Conservation (phyloP, 2,113 vertebrate species). For the Ramphastos sulfuratus region DNA sequence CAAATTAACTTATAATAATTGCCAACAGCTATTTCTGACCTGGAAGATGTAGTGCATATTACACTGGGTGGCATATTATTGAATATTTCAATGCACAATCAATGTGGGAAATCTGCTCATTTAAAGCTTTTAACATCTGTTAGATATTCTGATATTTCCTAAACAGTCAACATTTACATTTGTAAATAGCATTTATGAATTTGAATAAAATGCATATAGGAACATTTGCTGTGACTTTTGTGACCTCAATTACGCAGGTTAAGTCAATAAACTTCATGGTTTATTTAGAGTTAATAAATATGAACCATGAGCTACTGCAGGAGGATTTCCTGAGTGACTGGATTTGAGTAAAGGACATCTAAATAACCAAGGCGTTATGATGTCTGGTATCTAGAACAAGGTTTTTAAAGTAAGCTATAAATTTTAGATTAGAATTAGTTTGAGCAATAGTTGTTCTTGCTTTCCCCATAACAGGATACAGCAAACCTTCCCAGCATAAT, state of each 20-base stretch:
- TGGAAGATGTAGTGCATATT: not conserved
- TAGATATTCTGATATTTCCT: not conserved
- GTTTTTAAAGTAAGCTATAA: not conserved
- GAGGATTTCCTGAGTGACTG: not conserved
- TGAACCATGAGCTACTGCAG: not conserved
- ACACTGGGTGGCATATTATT: not conserved
- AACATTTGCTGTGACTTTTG: not conserved
- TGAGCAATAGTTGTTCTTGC: not conserved
- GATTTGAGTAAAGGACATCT: not conserved
- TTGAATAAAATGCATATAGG: slow-evolving; percentile 33
- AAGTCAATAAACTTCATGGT: not conserved
- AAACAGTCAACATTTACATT: not conserved
- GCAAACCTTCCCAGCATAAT: not conserved
- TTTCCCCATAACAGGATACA: not conserved
- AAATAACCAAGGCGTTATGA: not conserved
- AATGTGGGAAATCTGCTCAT: not conserved
- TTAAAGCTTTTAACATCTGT: not conserved
- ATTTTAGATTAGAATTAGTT: not conserved
- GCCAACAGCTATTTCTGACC: not conserved
- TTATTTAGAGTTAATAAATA: not conserved
- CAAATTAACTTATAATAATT: not conserved
- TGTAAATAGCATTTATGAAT: not conserved
- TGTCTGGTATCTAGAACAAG: accelerated
- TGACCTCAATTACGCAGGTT: not conserved
- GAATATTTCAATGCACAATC: not conserved